phyloP scores from a whole-genome alignment of 64 coral and sea anemone species.

The Trachythela sp. region DNA sequence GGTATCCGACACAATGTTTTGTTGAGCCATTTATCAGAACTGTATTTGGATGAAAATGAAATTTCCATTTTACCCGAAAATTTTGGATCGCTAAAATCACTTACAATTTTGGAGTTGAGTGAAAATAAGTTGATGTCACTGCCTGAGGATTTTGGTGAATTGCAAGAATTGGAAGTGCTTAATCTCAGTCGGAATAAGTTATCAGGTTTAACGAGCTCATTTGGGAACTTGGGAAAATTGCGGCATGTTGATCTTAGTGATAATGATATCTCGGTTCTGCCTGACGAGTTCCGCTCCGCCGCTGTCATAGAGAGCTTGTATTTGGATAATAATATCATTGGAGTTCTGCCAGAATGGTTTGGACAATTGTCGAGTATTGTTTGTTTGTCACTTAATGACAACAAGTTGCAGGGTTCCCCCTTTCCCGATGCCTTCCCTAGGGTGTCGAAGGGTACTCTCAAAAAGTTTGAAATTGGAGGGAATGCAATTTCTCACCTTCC shows the following conservation, averaged over 20 bases:
- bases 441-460: constrained; percentile 44
- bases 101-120: constrained; percentile 73
- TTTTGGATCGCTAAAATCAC: constrained; percentile 49
- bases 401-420: constrained; percentile 54
- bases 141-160: constrained; percentile 66
- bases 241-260: constrained; percentile 63
- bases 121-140: constrained; percentile 62
- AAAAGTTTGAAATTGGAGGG: constrained; percentile 64
- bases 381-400: constrained; percentile 65
- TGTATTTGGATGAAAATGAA: constrained; percentile 75
- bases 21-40: constrained; percentile 47
- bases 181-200: constrained; percentile 82
- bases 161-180: constrained; percentile 59
- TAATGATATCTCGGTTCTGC: constrained; percentile 52
- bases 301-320: constrained; percentile 58
- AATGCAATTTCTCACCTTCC: constrained; percentile 77
- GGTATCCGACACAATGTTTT: too few relatives aligned
- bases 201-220: constrained; percentile 54
- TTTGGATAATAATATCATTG: constrained; percentile 66
- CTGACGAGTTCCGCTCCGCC: constrained; percentile 62
- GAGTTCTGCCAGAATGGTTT: constrained; percentile 72
- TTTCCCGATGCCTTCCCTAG: constrained; percentile 63
- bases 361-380: constrained; percentile 50
- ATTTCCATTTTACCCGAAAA: constrained; percentile 50
- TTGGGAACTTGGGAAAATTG: constrained; percentile 50